Base-by-base conservation (phyloP, 2,113 vertebrate species). In the Amazona guildingii region DNA sequence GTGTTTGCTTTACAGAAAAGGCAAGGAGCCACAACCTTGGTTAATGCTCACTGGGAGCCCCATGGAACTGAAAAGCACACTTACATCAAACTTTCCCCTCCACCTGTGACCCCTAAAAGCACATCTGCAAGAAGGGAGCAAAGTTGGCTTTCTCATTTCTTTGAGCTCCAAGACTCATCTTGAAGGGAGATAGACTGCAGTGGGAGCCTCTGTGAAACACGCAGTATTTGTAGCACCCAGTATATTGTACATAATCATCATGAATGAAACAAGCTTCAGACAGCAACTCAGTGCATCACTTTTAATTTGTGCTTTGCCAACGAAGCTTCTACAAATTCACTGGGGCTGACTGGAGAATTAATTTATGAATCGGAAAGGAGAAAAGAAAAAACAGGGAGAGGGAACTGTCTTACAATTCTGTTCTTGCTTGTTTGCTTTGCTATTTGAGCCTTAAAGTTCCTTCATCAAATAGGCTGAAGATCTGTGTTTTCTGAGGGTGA, bases 361-460 rank as follows among this genome's bases (percentile, higher is more conserved):
- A 39, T 51, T 85, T 63, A 54, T 28, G 24, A 83, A 83, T 84
- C 13, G 66, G 66, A 76, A 83, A 91, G 25, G 21, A 39, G 23
- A 83, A 82, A 78, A 74, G 10, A 35, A 33, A 41, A 17, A 54
- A 72, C n/a, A 10, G 21, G 2, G 5, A 2, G 2, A 0, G 0
- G 2, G 21, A 64, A 19, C 6, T 11, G 1, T 18, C 87, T 88
- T 35, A 59, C 11, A 17, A 27, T 48, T 90, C 33, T 3, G 0
- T 23, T 54, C 44, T 43, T 83, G 13, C 11, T 90, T 66, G n/a
- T 27, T 49, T 67, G 21, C n/a, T 88, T 93, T 80, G 21, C 20
- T 88, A 24, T 69, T 83, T 29, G 67, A 67, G 55, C 41, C 73
- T 29, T 64, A 17, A 52, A 81, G 25, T 37, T 72, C 41, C 88